Evolutionary conservation across 2,113 vertebrate species (phyloP), one percentile per base, ranked within the genome.

Genomic region (Forbesichthys papilliferus): DNA sequence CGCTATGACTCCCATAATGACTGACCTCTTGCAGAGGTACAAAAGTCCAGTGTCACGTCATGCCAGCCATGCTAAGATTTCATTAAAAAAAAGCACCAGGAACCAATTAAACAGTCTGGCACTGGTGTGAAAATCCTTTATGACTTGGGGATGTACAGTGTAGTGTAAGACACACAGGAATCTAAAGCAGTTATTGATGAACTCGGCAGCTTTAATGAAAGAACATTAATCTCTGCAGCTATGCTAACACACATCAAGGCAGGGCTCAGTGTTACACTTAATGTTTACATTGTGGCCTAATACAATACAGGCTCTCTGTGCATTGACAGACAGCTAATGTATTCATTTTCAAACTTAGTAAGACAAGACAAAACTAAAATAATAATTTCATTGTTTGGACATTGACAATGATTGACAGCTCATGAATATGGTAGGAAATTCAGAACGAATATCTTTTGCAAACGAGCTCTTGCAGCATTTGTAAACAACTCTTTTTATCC

Each of bases 241-340:
- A 33, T 65, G 48, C 62, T 73, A 61, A 69, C 65, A 74, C 34
- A 69, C 64, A 77, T 48, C 12, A n/a, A 60, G 11, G 42, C 33
- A 11, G 14, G 52, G 46, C 11, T 57, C 7, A 42, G 36, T 42
- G 14, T 47, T 46, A 64, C 42, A 20, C 49, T 70, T 16, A 61
- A 18, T 74, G 68, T 85, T 83, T 79, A 79, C 64, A 74, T 54
- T 68, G 58, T 67, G 74, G 68, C 66, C 81, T 79, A 78, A 78
- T 71, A 62, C 62, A 66, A 61, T 74, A 78, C 36, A 11, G 54
- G 65, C 33, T 20, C 33, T 56, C 47, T 47, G 49, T 34, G 54
- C 58, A 48, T 27, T 27, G 27, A 69, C 70, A 73, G 60, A 7
- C 48, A 57, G 57, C 16, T 51, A 64, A 79, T 75, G 86, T 78